These are phyloP conservation scores for Carollia perspicillata DNA, from an alignment of 2,113 vertebrate genomes.

Conservation along the genomic window DNA sequence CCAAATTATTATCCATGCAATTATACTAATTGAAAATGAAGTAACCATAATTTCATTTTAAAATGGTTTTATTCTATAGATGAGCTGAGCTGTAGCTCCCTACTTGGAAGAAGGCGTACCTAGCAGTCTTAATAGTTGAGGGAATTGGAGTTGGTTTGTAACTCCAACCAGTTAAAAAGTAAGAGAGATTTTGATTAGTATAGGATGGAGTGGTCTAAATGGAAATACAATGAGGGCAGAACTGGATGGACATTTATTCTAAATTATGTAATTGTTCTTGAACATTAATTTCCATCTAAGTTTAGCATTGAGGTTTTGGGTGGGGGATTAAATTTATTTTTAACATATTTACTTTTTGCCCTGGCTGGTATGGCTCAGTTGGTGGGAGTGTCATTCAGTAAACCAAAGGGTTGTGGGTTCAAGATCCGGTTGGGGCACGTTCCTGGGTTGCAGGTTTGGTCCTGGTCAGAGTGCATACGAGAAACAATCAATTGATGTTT, in stretches of 20 bases:
- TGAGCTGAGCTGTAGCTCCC: background rate
- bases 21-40: conserved; percentile 41
- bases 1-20: conserved; percentile 32
- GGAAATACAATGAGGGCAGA: background rate
- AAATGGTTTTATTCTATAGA: conserved; percentile 39
- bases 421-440: no score
- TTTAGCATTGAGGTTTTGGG: background rate
- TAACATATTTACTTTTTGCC: background rate
- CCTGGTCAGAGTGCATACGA: no score
- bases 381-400: no score
- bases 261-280: conserved; percentile 36
- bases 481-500: no score
- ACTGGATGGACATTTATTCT: background rate
- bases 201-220: background rate
- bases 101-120: background rate
- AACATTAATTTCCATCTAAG: conserved; percentile 40
- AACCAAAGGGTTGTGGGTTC: no score
- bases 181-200: background rate
- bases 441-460: no score
- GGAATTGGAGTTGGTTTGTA: background rate
- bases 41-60: conserved; percentile 3
- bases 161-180: background rate
- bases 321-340: background rate
- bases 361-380: no score
- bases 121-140: background rate